phyloP scores from a whole-genome alignment of 2,888 invertebrate genomes.

The Lithophane ornitopus region DNA sequence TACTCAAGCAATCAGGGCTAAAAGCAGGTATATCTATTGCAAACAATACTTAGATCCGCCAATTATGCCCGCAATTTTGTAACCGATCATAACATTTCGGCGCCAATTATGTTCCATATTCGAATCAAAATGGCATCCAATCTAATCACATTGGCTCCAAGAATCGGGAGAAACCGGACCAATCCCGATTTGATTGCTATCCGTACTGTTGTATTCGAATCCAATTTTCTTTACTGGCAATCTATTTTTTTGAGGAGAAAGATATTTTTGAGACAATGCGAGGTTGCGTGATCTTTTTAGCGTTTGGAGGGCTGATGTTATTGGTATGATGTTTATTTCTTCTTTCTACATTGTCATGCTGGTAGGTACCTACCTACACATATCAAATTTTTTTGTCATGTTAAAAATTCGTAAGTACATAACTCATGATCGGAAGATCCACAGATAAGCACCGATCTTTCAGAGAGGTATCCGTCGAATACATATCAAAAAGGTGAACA shows the following conservation, averaged over 20 bases:
- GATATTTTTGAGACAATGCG: constrained; percentile 63
- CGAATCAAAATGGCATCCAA: constrained; percentile 57
- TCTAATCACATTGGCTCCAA: constrained; percentile 63
- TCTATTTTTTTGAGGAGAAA: constrained; percentile 59
- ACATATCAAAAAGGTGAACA: neutral
- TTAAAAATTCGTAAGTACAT: no score
- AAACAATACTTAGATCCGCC: neutral
- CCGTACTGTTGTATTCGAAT: constrained; percentile 65
- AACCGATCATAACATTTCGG: constrained; percentile 37
- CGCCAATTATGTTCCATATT: constrained; percentile 58
- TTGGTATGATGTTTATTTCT: constrained; percentile 14
- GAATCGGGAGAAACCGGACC: constrained; percentile 54
- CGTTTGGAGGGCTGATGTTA: constrained; percentile 14
- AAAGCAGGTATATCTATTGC: neutral
- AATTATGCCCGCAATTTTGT: constrained; percentile 33
- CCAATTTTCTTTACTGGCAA: constrained; percentile 67
- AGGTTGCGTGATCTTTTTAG: constrained; percentile 48
- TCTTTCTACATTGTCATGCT: neutral
- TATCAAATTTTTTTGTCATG: neutral
- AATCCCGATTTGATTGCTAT: constrained; percentile 64
- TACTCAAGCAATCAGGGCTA: neutral
- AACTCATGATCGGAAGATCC: neutral
- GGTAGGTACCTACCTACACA: neutral
- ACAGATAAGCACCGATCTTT: neutral
- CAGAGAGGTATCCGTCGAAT: neutral